Base-by-base conservation (phyloP, 2,888 invertebrate genomes). In the Caenorhabditis doughertyi region DNA sequence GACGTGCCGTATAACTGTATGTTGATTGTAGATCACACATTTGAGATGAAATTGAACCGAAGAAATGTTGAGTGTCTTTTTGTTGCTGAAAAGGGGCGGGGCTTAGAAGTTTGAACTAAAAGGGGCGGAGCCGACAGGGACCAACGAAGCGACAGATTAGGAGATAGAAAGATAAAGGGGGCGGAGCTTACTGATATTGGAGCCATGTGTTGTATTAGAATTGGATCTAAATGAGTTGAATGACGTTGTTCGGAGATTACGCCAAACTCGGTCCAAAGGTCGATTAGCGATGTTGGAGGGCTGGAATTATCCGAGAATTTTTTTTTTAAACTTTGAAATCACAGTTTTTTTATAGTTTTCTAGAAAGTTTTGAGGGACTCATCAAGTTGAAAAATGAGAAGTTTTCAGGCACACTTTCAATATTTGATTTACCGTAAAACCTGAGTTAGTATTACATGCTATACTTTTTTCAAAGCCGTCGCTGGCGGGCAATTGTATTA, bases 241-340 rank as follows among this genome's bases (percentile, higher is more conserved):
- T 87, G 73, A 13, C 90, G 80, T 47, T 79, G 81, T 27, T 87
- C 88, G 39, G 81, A 84, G 1, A 90, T 72, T 18, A 90, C 84
- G 39, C 91, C 91, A 62, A 88, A 91, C 64, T 91, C 91, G 7
- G 87, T 89, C 91, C 91, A 91, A 16, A 91, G 71, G 35, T 91
- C 91, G 39, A 89, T 47, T 32, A 91, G 81, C 32, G 84, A 79
- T 0, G 89, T 85, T 23, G 91, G 89, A 3, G 89, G 89, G 29
- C 83, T 82, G 67, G 7, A 11, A 39, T 9, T 9, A 8, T 39
- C 16, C 13, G 39, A 39, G 16, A 39, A 39, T 13, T 32, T 32
- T 32, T 32, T 32, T 32, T 32, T 32, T 32, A 9, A 32, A 32
- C 9, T 32, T 32, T 32, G 32, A 32, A 32, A 32, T 32, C 9